A percentile compares a stretch with the other conserved stretches of the same genome.
These are phyloP conservation scores for Phasia obesa DNA, from an alignment of 2,888 invertebrate genomes.

Conservation along the genomic window DNA sequence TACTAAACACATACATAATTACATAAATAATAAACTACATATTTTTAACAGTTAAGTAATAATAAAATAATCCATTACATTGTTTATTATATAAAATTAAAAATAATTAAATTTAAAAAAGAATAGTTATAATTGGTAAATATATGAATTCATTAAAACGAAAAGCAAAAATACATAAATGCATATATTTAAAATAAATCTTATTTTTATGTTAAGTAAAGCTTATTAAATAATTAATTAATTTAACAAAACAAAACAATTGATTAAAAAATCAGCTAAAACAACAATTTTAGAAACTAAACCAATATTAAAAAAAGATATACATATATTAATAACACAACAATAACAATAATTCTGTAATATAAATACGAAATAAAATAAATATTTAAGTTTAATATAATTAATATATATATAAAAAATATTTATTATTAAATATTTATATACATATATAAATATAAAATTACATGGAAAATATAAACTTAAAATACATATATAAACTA, in stretches of 20 bases:
- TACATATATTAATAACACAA: constrained; percentile 43
- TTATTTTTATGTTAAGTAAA: constrained; percentile 70
- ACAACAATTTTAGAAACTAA: constrained; percentile 40
- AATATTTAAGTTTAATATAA: constrained; percentile 40
- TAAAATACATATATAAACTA: no score
- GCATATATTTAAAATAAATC: constrained; percentile 45
- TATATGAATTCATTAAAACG: constrained; percentile 33
- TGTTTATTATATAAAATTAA: constrained; percentile 34
- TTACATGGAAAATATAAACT: constrained; percentile 28
- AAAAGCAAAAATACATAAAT: constrained; percentile 38
- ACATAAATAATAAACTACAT: constrained; percentile 8
- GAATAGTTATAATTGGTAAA: constrained; percentile 37
- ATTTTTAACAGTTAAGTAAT: constrained; percentile 37
- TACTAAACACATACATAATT: constrained; percentile 35
- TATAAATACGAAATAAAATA: constrained; percentile 48
- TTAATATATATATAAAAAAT: constrained; percentile 40
- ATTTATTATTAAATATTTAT: constrained; percentile 62
- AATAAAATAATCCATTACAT: constrained; percentile 38
- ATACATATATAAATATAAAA: constrained; percentile 24
- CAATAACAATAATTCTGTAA: constrained; percentile 60
- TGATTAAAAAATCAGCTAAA: constrained; percentile 24
- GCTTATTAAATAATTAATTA: constrained; percentile 55
- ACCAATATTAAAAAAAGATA: constrained; percentile 41
- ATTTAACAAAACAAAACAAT: background rate
- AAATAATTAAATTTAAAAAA: constrained; percentile 41